A percentile compares a stretch with the other conserved stretches of the same genome.
These are phyloP conservation scores for Aurelia aurita complex sp. Pacific DNA, from an alignment of 30 jellyfish, hydroid and myxozoan species.

Conservation along the genomic window DNA sequence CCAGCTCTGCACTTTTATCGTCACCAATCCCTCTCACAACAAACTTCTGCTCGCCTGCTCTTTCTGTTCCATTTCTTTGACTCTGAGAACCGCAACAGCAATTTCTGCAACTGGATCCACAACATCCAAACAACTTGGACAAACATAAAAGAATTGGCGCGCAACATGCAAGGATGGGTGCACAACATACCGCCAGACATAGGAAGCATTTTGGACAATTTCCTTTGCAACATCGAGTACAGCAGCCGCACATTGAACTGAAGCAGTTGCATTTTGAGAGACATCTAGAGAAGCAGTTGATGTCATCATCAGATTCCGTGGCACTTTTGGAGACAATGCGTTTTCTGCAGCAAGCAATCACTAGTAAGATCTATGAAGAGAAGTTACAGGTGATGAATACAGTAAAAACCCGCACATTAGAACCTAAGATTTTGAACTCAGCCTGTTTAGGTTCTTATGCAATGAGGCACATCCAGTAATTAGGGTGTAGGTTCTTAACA, in stretches of 20 bases:
- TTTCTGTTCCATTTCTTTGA: constrained; percentile 47
- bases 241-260: constrained; percentile 45
- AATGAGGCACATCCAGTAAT: no score
- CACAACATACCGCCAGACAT: constrained; percentile 64
- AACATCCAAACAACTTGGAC: constrained; percentile 49
- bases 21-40: constrained; percentile 67
- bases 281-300: constrained; percentile 34
- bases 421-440: no score
- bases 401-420: no score
- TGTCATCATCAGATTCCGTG: constrained; percentile 50
- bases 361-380: constrained; percentile 36
- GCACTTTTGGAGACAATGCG: constrained; percentile 32
- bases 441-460: no score
- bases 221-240: constrained; percentile 65
- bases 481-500: no score
- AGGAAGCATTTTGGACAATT: constrained; percentile 65
- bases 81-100: constrained; percentile 74
- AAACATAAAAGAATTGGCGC: constrained; percentile 58
- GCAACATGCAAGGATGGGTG: constrained; percentile 62
- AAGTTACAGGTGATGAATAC: no score
- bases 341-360: constrained; percentile 31
- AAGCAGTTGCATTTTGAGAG: constrained; percentile 38
- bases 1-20: constrained; percentile 69
- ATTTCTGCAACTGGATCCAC: constrained; percentile 64
- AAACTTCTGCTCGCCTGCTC: constrained; percentile 68